phyloP scores from a whole-genome alignment of 1,140 invertebrate genomes.

The Trichogramma pretiosum region DNA sequence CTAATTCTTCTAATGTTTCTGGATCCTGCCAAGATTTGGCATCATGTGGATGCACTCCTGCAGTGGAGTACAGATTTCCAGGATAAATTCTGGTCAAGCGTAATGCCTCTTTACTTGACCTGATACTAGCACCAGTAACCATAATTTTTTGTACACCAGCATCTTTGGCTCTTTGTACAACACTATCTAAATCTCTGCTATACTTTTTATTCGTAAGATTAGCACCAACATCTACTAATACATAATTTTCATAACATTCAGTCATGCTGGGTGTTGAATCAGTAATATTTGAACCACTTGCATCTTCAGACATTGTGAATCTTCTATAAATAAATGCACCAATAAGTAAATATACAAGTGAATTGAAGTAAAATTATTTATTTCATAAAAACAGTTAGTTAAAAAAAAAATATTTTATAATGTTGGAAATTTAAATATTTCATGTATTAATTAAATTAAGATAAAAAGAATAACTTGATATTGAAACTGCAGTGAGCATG shows the following conservation, averaged over 20 bases:
- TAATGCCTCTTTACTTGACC: constrained; percentile 82
- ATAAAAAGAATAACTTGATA: too few species aligned
- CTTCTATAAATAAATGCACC: background rate
- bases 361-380: too few species aligned
- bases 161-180: constrained; percentile 85
- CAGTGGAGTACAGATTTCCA: constrained; percentile 83
- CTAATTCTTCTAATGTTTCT: constrained; percentile 59
- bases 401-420: too few species aligned
- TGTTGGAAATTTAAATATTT: too few species aligned
- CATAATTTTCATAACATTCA: constrained; percentile 74
- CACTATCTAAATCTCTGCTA: constrained; percentile 82
- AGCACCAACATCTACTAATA: constrained; percentile 86
- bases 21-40: constrained; percentile 86
- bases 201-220: constrained; percentile 95
- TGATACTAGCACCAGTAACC: constrained; percentile 82
- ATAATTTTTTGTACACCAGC: constrained; percentile 91
- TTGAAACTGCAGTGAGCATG: too few species aligned
- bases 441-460: too few species aligned
- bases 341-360: too few species aligned
- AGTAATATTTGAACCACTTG: constrained; percentile 26
- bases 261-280: constrained; percentile 41
- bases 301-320: constrained; percentile 35
- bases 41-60: constrained; percentile 91
- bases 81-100: constrained; percentile 80
- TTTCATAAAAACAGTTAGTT: too few species aligned